Evolutionary conservation across 2,797 vertebrate species (phyloP).

Genomic region (Sternotherus odoratus): DNA sequence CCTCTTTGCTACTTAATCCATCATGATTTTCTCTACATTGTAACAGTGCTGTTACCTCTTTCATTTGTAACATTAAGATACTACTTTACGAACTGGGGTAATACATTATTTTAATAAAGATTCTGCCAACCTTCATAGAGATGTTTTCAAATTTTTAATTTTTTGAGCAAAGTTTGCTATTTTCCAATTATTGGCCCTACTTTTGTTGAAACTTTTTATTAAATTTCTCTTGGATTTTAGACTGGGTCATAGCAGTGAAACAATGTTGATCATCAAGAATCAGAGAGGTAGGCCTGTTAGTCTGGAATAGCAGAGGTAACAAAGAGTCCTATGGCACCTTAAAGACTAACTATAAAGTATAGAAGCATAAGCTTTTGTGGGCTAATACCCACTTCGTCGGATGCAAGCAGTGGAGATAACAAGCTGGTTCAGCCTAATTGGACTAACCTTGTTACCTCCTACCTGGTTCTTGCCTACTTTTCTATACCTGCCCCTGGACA

Average conservation of each 20-base stretch:
- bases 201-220: background rate
- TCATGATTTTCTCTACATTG: background rate
- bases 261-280: background rate
- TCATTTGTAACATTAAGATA: background rate
- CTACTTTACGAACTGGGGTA: background rate
- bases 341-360: too few species aligned
- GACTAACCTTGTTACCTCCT: too few species aligned
- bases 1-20: background rate
- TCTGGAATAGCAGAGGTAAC: too few species aligned
- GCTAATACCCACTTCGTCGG: too few species aligned
- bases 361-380: too few species aligned
- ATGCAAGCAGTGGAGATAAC: too few species aligned
- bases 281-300: too few species aligned
- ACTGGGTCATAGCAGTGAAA: background rate
- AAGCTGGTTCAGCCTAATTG: too few species aligned
- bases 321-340: too few species aligned
- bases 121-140: background rate
- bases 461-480: too few species aligned
- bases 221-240: slow-evolving; percentile 6
- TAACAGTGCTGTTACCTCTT: background rate
- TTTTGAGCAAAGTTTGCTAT: background rate
- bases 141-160: slow-evolving; percentile 9
- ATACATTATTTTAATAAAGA: background rate
- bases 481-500: too few species aligned
- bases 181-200: background rate